Evolutionary conservation across 2,113 vertebrate genomes (phyloP).

Genomic region (Mirounga angustirostris): DNA sequence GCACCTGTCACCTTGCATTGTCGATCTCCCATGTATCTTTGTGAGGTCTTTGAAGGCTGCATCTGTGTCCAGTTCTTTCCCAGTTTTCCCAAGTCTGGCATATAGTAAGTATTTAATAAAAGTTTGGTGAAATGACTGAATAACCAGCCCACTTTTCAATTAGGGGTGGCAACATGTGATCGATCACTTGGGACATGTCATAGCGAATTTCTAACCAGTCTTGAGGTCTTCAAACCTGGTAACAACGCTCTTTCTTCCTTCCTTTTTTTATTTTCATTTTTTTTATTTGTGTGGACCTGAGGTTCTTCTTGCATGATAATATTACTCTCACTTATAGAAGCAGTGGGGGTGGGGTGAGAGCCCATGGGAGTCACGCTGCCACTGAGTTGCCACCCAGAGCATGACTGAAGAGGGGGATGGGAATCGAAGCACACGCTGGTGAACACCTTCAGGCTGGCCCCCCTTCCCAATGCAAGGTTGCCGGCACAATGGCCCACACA

Average conservation of each 20-base stretch:
- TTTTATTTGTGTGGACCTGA: neutral
- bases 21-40: neutral
- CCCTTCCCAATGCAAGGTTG: too few relatives aligned
- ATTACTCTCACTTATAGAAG: neutral
- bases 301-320: neutral
- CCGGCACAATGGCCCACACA: neutral
- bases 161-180: neutral
- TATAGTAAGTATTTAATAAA: neutral
- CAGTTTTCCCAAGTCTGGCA: neutral
- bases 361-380: rapidly evolving
- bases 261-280: neutral
- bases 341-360: neutral
- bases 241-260: neutral
- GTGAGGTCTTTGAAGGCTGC: neutral
- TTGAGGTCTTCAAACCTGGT: neutral
- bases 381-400: neutral
- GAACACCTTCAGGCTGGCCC: rapidly evolving
- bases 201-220: neutral
- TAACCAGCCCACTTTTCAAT: neutral
- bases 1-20: rapidly evolving
- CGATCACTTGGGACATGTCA: neutral
- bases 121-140: neutral
- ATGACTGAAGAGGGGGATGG: neutral
- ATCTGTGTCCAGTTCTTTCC: neutral
- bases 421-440: neutral